These are phyloP conservation scores for Gobiocypris rarus DNA, from an alignment of 2,113 vertebrate species.

Conservation along the genomic window DNA sequence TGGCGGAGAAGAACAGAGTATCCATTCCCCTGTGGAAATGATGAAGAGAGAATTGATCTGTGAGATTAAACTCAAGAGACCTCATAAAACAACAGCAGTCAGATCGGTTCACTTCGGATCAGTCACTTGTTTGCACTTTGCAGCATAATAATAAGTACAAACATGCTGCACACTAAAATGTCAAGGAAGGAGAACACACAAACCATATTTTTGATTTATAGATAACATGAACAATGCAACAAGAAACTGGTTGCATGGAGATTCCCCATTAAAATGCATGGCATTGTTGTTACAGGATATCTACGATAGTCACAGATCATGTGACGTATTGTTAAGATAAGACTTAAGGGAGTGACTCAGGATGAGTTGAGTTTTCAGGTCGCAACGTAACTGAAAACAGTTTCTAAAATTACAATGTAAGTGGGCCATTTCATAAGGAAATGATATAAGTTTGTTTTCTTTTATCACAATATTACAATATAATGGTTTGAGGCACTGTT, in stretches of 20 bases:
- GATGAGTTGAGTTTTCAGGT: neutral
- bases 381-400: neutral
- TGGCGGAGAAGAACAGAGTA: conserved; percentile 83
- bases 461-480: neutral
- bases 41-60: conserved; percentile 33
- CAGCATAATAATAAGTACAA: neutral
- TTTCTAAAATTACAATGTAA: neutral
- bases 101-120: neutral
- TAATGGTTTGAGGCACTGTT: neutral
- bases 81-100: conserved; percentile 18
- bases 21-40: conserved; percentile 76
- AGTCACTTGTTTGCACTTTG: neutral
- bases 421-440: neutral
- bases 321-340: neutral
- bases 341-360: neutral
- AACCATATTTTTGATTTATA: neutral
- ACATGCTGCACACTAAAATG: neutral
- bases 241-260: neutral
- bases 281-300: conserved; percentile 18
- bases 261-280: neutral
- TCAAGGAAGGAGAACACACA: neutral
- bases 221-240: neutral
- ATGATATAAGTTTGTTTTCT: neutral
- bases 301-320: neutral
- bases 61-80: conserved; percentile 20